phyloP scores from a whole-genome alignment of 1,140 invertebrate genomes.

The Drosophila lini region DNA sequence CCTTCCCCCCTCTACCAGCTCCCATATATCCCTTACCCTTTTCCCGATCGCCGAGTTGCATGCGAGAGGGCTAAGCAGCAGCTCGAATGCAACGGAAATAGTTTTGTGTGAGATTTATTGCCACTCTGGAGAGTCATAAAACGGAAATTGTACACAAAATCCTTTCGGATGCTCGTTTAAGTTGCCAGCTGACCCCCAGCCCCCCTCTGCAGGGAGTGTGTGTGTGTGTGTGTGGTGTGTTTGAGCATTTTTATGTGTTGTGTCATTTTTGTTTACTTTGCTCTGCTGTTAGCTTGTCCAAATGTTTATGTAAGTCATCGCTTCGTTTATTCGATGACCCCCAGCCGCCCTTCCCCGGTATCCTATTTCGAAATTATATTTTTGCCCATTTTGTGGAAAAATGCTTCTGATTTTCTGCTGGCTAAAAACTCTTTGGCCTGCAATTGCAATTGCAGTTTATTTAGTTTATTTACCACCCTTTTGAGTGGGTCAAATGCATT shows the following conservation, averaged over 20 bases:
- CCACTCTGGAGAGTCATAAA: slow-evolving; percentile 84
- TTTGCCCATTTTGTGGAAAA: slow-evolving; percentile 74
- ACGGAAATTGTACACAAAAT: slow-evolving; percentile 84
- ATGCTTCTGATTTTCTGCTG: slow-evolving; percentile 72
- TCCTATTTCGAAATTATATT: slow-evolving; percentile 80
- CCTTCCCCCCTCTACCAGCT: slow-evolving; percentile 1
- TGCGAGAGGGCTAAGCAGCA: slow-evolving; percentile 60
- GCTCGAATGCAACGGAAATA: slow-evolving; percentile 84
- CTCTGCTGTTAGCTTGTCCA: slow-evolving; percentile 66
- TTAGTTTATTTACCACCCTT: slow-evolving; percentile 78
- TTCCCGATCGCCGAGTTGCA: slow-evolving; percentile 47
- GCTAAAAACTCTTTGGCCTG: slow-evolving; percentile 76
- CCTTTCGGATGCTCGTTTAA: slow-evolving; percentile 83
- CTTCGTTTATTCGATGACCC: slow-evolving; percentile 73
- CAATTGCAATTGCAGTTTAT: slow-evolving; percentile 79
- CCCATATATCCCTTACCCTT: neutral
- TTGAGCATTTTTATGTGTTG: slow-evolving; percentile 76
- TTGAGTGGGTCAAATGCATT: slow-evolving; percentile 71
- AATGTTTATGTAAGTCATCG: slow-evolving; percentile 83
- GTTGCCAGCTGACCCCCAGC: slow-evolving; percentile 55
- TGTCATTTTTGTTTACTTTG: slow-evolving; percentile 80
- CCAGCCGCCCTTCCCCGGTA: slow-evolving; percentile 11
- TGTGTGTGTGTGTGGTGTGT: slow-evolving; percentile 39
- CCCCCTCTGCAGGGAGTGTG: neutral
- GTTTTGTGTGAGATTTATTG: slow-evolving; percentile 84